Conservation (phyloP, 1,140 invertebrate species). For the Oryzaephilus surinamensis region DNA sequence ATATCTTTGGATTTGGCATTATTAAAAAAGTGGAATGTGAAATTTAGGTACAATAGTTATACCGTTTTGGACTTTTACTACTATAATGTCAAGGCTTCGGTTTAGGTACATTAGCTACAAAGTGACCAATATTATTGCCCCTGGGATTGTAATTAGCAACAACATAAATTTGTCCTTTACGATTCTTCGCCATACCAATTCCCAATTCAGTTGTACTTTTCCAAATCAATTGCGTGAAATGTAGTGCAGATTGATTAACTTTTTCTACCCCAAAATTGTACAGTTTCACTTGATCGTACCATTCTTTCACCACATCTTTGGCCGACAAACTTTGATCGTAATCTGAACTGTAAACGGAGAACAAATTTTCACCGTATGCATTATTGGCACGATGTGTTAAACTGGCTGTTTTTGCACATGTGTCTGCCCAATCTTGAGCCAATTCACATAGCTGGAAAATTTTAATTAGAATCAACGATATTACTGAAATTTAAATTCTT, state of each 20-base stretch:
- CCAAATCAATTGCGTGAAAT: slow-evolving; percentile 71
- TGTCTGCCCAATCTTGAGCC: slow-evolving; percentile 66
- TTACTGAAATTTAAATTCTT: slow-evolving; percentile 24
- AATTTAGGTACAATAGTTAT: no score
- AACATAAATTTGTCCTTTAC: slow-evolving; percentile 47
- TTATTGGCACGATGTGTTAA: slow-evolving; percentile 48
- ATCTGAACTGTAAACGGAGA: slow-evolving; percentile 58
- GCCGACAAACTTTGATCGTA: slow-evolving; percentile 51
- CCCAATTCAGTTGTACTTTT: slow-evolving; percentile 60
- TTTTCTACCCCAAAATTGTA: slow-evolving; percentile 50
- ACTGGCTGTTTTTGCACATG: slow-evolving; percentile 55
- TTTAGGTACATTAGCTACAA: slow-evolving; percentile 51
- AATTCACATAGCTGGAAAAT: slow-evolving; percentile 38
- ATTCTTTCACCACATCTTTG: slow-evolving; percentile 53
- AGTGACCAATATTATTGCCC: slow-evolving; percentile 67
- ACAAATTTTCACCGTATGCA: slow-evolving; percentile 44
- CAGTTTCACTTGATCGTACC: slow-evolving; percentile 57
- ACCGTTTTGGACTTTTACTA: slow-evolving; percentile 4
- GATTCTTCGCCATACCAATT: slow-evolving; percentile 58
- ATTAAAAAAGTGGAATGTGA: no score
- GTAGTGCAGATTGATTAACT: slow-evolving; percentile 49
- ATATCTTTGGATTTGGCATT: no score
- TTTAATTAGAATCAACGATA: not conserved
- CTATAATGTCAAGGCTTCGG: slow-evolving; percentile 9
- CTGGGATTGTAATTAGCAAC: slow-evolving; percentile 75